Evolutionary conservation across 2,888 invertebrate species (phyloP).

Genomic region (Drosophila pegasa): DNA sequence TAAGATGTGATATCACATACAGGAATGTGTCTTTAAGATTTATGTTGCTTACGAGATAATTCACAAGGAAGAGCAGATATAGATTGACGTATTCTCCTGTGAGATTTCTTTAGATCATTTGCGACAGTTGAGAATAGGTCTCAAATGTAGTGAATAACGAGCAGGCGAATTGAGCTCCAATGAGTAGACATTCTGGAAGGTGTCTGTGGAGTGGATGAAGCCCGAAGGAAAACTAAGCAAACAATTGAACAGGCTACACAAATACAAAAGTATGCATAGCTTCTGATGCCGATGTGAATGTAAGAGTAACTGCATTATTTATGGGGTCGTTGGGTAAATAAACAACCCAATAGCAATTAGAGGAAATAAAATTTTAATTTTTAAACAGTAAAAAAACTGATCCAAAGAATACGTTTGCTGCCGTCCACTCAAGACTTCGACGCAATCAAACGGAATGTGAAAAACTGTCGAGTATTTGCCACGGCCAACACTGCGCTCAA

Average conservation of each 20-base stretch:
- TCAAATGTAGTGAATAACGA: not conserved
- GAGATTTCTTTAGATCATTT: not conserved
- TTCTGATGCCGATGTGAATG: constrained; percentile 1
- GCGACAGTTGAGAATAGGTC: not conserved
- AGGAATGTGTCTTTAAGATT: no score
- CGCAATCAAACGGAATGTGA: constrained; percentile 66
- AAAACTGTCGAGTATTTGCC: constrained; percentile 41
- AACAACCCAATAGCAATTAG: constrained; percentile 57
- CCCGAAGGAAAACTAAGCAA: not conserved
- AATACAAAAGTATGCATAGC: constrained; percentile 12
- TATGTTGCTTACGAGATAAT: no score
- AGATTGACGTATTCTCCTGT: not conserved
- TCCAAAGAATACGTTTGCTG: constrained; percentile 13
- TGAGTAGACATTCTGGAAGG: not conserved
- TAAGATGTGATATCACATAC: no score
- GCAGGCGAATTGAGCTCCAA: not conserved
- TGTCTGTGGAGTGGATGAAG: no score
- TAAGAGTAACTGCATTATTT: constrained; percentile 41
- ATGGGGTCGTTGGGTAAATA: constrained; percentile 22
- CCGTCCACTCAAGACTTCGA: constrained; percentile 12
- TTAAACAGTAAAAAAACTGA: constrained; percentile 37
- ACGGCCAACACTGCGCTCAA: not conserved
- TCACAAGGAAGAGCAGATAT: no score
- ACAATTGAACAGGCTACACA: constrained; percentile 7
- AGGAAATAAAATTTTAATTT: constrained; percentile 57